Evolutionary conservation across 2,888 invertebrate genomes (phyloP), one percentile per base, ranked within the genome.

Genomic region (Pharmacophagus antenor): DNA sequence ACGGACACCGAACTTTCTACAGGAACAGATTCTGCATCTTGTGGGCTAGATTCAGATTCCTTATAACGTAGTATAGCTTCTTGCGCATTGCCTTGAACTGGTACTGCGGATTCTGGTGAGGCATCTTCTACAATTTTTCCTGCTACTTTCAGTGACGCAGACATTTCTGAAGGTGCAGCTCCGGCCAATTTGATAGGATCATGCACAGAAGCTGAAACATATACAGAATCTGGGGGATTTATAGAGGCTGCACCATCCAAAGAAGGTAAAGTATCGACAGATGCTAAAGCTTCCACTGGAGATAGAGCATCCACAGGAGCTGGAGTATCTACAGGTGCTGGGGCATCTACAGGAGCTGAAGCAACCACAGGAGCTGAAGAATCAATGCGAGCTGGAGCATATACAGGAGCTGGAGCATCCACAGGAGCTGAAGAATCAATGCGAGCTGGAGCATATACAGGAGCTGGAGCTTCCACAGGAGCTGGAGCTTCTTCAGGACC

Each of bases 81-180:
- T 50, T 57, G 41, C 20, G 49, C 15, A 4, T 12, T 48, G 37
- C 56, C 17, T 56, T 42, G 55, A 22, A 42, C 50, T 17, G 62
- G 66, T 42, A 61, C 62, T 56, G 68, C 57, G 60, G 66, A 58
- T 62, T 64, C 68, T 57, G 68, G 65, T 67, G 80, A 70, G 68
- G 79, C 79, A 61, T 71, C 50, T 46, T 67, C 58, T 44, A 55
- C 55, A 1, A 67, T 57, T 44, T 41, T 54, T 47, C 42, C 41
- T 46, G 10, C 48, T 18, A 6, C 6, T 47, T 47, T 51, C 42
- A 44, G 46, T n/a, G 48, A 6, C 42, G 27, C 54, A 48, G 61
- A 12, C 21, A 22, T 49, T 44, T 52, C 51, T 15, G 44, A 10
- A 1, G 65, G 61, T 10, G 58, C 56, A n/a, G 52, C 31, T 44